These are phyloP conservation scores for Ethmia dodecea DNA, from an alignment of 2,888 invertebrate genomes.

Conservation along the genomic window DNA sequence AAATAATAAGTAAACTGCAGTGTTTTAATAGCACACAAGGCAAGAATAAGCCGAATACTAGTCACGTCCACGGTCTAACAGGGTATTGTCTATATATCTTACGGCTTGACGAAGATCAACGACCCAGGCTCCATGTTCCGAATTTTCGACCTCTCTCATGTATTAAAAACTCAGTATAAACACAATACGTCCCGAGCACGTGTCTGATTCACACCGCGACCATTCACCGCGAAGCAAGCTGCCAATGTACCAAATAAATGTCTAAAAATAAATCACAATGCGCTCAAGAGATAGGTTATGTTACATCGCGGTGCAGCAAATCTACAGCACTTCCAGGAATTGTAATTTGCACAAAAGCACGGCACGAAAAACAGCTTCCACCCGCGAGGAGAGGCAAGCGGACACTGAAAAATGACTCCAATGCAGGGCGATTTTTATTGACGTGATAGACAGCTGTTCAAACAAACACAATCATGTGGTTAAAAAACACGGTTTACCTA, in stretches of 20 bases:
- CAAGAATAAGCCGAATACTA: conserved; percentile 31
- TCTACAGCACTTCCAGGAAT: conserved; percentile 28
- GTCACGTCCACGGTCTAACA: conserved; percentile 37
- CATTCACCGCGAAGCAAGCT: conserved; percentile 48
- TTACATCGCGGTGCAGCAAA: conserved; percentile 31
- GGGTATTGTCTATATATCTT: conserved; percentile 42
- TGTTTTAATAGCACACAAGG: conserved; percentile 29
- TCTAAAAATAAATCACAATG: conserved; percentile 73
- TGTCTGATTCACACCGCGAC: conserved; percentile 43
- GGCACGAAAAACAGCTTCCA: conserved; percentile 38
- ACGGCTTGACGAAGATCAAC: conserved; percentile 58
- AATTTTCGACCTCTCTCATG: conserved; percentile 31
- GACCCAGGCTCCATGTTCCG: conserved; percentile 50
- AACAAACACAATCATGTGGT: conserved; percentile 59
- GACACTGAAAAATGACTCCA: conserved; percentile 43
- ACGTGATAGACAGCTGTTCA: conserved; percentile 63
- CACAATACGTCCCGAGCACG: conserved; percentile 47
- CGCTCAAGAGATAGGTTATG: conserved; percentile 60
- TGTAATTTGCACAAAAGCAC: conserved; percentile 35
- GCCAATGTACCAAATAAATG: conserved; percentile 64
- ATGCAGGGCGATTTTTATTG: conserved; percentile 43
- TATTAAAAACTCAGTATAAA: conserved; percentile 27
- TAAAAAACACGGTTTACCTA: conserved; percentile 81
- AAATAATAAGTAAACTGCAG: conserved; percentile 6
- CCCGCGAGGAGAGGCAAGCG: conserved; percentile 40